phyloP scores from a whole-genome alignment of 2,888 invertebrate genomes.

The Maniola hyperantus region DNA sequence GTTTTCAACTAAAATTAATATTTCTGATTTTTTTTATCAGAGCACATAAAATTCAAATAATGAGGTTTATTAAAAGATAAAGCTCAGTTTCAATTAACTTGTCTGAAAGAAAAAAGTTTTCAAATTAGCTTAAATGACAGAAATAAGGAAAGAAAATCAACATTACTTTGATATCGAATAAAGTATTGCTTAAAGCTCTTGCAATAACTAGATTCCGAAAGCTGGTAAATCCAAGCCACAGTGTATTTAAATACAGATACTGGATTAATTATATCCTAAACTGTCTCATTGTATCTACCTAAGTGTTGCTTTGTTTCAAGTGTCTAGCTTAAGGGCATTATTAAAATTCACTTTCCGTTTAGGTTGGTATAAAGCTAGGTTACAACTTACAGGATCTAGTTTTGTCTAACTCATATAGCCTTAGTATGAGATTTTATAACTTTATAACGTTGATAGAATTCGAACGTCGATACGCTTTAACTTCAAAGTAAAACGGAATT shows the following conservation, averaged over 20 bases:
- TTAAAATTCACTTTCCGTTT: constrained; percentile 22
- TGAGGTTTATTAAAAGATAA: no score
- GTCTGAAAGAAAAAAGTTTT: no score
- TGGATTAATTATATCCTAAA: constrained; percentile 22
- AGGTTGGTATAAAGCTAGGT: not conserved
- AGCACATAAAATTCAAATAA: no score
- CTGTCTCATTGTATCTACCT: constrained; percentile 21
- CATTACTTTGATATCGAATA: not conserved
- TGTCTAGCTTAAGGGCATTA: constrained; percentile 19
- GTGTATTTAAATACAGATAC: constrained; percentile 12
- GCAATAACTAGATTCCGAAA: constrained; percentile 13
- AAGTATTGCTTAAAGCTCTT: not conserved
- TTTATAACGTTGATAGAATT: no score
- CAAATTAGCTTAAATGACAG: not conserved
- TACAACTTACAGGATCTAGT: not conserved
- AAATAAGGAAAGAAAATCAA: no score
- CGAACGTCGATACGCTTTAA: no score
- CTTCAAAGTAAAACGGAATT: no score
- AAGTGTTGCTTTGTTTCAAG: constrained; percentile 12
- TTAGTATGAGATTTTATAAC: no score
- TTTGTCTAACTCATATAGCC: not conserved
- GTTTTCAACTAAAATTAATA: no score
- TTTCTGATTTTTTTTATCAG: no score
- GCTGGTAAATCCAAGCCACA: not conserved
- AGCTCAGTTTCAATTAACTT: no score